Base-by-base conservation (phyloP, 1,140 invertebrate species). In the Lethrus apterus region DNA sequence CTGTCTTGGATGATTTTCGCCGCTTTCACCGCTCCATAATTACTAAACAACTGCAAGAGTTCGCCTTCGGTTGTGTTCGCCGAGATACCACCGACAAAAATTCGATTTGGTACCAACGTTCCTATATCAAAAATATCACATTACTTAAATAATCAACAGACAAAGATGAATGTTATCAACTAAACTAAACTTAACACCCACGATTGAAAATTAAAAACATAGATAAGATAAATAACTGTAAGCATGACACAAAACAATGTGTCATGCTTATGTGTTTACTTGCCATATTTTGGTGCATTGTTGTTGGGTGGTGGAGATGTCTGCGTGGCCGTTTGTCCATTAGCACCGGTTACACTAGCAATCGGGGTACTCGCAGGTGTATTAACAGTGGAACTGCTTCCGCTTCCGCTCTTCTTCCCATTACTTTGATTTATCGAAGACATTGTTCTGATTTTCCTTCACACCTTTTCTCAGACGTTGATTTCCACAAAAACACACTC, bases 1-100 rank as follows among this genome's bases (percentile, higher is more conserved):
- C 91, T 72, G 67, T 96, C 93, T 55, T 84, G 82, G 56, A 97
- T 95, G 51, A 96, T 95, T 72, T 96, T 94, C 19, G 89, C 89
- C 21, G 85, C 89, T 59, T 87, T 93, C 1, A 97, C 91, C 34
- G 86, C 85, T 9, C 93, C 92, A 69, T 92, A 95, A 20, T 78
- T 75, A 31, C 83, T 86, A 67, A 91, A 91, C 23, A 91, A 76
- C 58, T 86, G 81, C 65, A 80, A 78, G 49, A 92, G 65, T 65
- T 92, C 88, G 26, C 80, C 78, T 69, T 91, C 88, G 33, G 86
- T 89, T 29, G 86, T 90, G 46, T 79, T 85, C 42, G 85, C 78
- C 10, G 89, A 86, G 58, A 94, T 91, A n/a, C 91, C 90, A 32
- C 89, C 89, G 29, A 93, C 89, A 74, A 97, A 97, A 60, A 96